These are phyloP conservation scores for Phyllostomus discolor DNA, from an alignment of 2,113 vertebrate genomes.

Conservation along the genomic window DNA sequence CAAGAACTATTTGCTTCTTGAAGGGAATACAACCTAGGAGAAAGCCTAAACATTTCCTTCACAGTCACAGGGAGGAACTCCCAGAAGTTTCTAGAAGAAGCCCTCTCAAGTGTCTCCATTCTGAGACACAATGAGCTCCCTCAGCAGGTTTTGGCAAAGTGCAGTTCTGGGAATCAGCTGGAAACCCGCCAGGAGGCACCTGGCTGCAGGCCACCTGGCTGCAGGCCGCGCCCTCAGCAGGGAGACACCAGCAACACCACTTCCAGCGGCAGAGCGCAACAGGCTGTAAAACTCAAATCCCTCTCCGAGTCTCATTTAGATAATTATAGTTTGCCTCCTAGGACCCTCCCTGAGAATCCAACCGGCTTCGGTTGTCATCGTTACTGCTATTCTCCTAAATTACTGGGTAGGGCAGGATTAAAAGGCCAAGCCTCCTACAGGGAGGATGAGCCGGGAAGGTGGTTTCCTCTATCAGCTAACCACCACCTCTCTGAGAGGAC, in stretches of 20 bases:
- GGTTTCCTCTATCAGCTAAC: neutral
- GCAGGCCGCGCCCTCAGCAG: neutral
- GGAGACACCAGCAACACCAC: constrained; percentile 5
- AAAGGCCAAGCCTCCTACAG: neutral
- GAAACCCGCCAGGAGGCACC: neutral
- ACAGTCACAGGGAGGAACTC: neutral
- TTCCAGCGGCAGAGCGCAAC: neutral
- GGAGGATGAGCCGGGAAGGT: neutral
- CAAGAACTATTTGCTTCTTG: neutral
- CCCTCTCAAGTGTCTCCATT: neutral
- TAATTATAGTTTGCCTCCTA: constrained; percentile 52
- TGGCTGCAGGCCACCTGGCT: neutral
- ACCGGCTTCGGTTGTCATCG: neutral
- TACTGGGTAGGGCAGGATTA: neutral
- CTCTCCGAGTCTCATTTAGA: constrained; percentile 24
- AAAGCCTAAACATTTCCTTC: neutral
- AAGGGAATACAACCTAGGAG: neutral
- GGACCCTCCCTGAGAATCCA: constrained; percentile 17
- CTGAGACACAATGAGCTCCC: neutral
- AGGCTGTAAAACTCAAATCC: neutral
- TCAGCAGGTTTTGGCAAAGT: neutral
- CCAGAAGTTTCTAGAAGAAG: constrained; percentile 25
- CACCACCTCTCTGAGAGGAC: neutral
- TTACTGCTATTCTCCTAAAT: constrained; percentile 38
- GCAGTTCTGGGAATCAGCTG: neutral